Evolutionary conservation across 1,140 invertebrate genomes (phyloP), one percentile per base, ranked within the genome.

Genomic region (Plodia interpunctella): DNA sequence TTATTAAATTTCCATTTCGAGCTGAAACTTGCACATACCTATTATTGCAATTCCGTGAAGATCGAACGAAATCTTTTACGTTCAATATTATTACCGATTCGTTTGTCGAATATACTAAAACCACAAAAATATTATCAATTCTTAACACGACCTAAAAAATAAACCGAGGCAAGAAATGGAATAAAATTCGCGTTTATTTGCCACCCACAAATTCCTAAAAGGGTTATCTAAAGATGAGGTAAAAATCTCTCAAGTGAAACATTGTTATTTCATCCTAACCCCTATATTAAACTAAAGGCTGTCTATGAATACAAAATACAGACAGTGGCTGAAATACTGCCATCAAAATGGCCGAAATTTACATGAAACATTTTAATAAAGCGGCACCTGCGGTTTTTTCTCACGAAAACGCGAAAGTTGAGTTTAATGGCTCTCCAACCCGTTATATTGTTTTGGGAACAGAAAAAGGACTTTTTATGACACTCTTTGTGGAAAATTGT

Each of bases 351-450:
- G 57, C 69, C 71, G 61, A 73, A 76, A 84, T 82, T 82, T 80
- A 78, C 79, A 80, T 84, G 74, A 76, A 84, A 84, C 78, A 84
- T 81, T 82, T 79, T 81, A 82, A 80, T 80, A 82, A 76, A 63
- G 54, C 70, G 65, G 60, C 76, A 82, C 80, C 83, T 80, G 80
- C 65, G 61, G 57, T 74, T 80, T 80, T 80, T 82, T 81, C 75
- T 81, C 80, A 81, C 78, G 72, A 70, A 78, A 79, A 76, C 60
- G 62, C 65, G 73, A 78, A 78, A 78, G 68, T 77, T 75, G 59
- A 64, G 67, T 74, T 80, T 80, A 70, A 80, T 69, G 66, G 65
- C 35, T 64, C 72, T 66, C 53, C 72, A 73, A 76, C 68, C 76
- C 71, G 62, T 74, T 78, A 64, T 63, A 44, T 44, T 17, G 38